phyloP scores from a whole-genome alignment of 2,113 vertebrate species.

The Colaptes auratus region DNA sequence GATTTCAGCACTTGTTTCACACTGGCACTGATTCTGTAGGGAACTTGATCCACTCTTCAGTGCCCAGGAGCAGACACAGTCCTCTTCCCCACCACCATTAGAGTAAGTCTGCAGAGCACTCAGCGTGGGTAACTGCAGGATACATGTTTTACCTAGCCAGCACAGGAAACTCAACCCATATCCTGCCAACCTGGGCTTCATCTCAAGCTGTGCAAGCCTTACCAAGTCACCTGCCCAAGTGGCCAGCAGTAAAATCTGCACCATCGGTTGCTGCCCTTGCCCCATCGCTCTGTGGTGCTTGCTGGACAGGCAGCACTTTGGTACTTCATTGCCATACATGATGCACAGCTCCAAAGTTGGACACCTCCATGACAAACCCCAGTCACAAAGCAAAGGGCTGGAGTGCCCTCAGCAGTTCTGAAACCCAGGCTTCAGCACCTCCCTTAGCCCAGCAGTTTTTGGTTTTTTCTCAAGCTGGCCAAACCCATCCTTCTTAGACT shows the following conservation, averaged over 20 bases:
- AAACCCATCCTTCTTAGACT: background rate
- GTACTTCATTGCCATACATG: accelerated
- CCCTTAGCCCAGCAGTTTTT: background rate
- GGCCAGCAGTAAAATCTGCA: background rate
- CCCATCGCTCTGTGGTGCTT: accelerated
- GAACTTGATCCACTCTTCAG: background rate
- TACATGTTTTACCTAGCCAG: background rate
- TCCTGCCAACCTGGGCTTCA: background rate
- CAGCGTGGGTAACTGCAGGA: background rate
- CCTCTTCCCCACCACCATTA: background rate
- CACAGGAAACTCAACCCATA: accelerated
- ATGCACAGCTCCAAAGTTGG: background rate
- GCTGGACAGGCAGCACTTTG: background rate
- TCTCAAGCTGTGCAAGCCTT: background rate
- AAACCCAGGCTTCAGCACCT: background rate
- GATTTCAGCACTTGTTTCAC: background rate
- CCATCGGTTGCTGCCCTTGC: background rate
- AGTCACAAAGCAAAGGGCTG: background rate
- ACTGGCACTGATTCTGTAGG: too few relatives aligned
- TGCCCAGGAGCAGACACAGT: background rate
- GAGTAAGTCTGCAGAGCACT: background rate
- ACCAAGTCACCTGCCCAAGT: background rate
- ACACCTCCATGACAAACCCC: background rate
- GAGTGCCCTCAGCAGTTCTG: background rate
- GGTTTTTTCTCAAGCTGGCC: background rate